These are phyloP conservation scores for Erebia epiphron DNA, from an alignment of 2,888 invertebrate genomes.

Conservation along the genomic window DNA sequence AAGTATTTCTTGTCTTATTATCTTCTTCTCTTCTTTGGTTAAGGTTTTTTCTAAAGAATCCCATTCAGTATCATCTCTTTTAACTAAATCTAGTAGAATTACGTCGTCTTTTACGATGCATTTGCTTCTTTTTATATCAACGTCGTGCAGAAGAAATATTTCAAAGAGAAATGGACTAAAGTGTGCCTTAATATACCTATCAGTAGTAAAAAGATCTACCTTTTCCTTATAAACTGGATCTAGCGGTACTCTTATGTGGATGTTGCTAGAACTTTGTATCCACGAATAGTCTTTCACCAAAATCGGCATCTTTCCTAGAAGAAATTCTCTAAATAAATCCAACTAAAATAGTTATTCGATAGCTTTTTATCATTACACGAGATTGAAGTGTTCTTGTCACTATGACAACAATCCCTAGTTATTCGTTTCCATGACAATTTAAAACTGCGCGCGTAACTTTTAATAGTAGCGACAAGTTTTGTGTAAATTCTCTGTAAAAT, in stretches of 20 bases:
- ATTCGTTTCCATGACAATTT: conserved; percentile 23
- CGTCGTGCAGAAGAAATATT: conserved; percentile 84
- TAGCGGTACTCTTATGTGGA: conserved; percentile 86
- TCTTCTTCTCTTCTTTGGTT: conserved; percentile 81
- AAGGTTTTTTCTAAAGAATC: conserved; percentile 80
- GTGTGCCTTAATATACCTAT: conserved; percentile 88
- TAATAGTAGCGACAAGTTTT: too few species aligned
- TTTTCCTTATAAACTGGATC: conserved; percentile 84
- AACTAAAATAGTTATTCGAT: not conserved
- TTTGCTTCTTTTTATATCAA: conserved; percentile 84
- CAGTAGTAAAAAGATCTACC: conserved; percentile 87
- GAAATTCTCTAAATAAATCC: not conserved
- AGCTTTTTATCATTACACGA: not conserved
- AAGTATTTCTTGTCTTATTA: conserved; percentile 81
- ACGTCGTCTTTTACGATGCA: conserved; percentile 85
- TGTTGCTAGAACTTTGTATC: conserved; percentile 85
- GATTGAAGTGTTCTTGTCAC: not conserved
- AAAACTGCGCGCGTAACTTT: not conserved
- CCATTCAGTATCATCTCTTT: conserved; percentile 83
- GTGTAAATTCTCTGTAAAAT: too few species aligned
- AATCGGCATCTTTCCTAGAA: conserved; percentile 84
- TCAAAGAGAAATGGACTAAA: conserved; percentile 90
- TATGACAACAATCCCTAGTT: conserved; percentile 5
- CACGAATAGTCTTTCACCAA: conserved; percentile 89
- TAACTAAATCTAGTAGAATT: conserved; percentile 86